Conservation (phyloP, 2,797 vertebrate species). For the Artibeus lituratus region DNA sequence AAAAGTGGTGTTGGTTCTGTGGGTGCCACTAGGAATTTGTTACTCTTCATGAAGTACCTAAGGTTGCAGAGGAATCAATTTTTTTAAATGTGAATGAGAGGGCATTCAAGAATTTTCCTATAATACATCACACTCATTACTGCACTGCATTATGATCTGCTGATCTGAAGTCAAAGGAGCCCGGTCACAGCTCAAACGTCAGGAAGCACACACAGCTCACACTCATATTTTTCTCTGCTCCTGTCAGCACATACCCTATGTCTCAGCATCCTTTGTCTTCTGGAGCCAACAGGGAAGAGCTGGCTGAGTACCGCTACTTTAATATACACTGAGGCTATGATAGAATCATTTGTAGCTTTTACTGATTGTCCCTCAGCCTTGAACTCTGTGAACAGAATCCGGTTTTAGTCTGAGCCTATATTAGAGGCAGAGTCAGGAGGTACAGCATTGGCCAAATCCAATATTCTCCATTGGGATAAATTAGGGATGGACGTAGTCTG, state of each 20-base stretch:
- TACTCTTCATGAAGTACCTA: background rate
- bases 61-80: background rate
- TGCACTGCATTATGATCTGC: background rate
- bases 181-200: background rate
- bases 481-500: background rate
- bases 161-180: background rate
- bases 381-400: background rate
- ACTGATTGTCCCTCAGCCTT: background rate
- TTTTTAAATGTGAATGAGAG: background rate
- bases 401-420: background rate
- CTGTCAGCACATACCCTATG: rapidly evolving
- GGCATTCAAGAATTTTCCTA: background rate
- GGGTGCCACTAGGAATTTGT: background rate
- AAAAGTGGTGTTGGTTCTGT: background rate
- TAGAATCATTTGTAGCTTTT: background rate
- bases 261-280: background rate
- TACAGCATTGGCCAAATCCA: background rate
- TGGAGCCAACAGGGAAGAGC: background rate
- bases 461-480: background rate
- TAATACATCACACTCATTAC: background rate
- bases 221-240: background rate
- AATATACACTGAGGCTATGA: background rate
- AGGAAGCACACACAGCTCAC: background rate
- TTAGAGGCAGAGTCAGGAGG: background rate
- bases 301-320: background rate